phyloP scores from a whole-genome alignment of 2,797 vertebrate species.

The Orientallactaga sibirica region DNA sequence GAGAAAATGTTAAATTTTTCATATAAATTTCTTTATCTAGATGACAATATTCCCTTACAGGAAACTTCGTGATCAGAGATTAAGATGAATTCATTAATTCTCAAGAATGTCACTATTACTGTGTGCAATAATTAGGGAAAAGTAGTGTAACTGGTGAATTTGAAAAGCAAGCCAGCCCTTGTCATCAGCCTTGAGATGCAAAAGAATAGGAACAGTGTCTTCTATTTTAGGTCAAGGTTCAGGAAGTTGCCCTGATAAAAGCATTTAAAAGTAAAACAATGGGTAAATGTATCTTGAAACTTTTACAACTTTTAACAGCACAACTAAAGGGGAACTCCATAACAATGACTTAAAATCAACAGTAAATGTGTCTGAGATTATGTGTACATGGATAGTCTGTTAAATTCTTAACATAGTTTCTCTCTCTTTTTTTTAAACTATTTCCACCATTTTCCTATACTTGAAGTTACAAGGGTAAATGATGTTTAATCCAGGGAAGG shows the following conservation, averaged over 20 bases:
- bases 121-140: not conserved
- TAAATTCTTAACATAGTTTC: not conserved
- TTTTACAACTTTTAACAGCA: slow-evolving; percentile 55
- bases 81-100: not conserved
- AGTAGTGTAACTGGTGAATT: slow-evolving; percentile 30
- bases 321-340: slow-evolving; percentile 61
- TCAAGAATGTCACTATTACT: not conserved
- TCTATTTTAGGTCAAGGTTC: slow-evolving; percentile 77
- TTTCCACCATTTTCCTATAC: not conserved
- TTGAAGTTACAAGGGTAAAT: not conserved
- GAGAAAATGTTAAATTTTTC: slow-evolving; percentile 26
- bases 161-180: slow-evolving; percentile 47
- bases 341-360: not conserved
- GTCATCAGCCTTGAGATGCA: slow-evolving; percentile 62
- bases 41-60: not conserved
- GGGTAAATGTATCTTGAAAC: slow-evolving; percentile 69
- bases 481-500: not conserved
- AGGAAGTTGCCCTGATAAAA: slow-evolving; percentile 82
- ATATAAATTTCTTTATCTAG: not conserved
- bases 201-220: slow-evolving; percentile 68
- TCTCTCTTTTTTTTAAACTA: not conserved
- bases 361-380: not conserved
- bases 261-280: slow-evolving; percentile 83
- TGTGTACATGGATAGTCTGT: not conserved
- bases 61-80: not conserved